phyloP scores from a whole-genome alignment of 2,797 vertebrate species.

The Cyclopterus lumpus region DNA sequence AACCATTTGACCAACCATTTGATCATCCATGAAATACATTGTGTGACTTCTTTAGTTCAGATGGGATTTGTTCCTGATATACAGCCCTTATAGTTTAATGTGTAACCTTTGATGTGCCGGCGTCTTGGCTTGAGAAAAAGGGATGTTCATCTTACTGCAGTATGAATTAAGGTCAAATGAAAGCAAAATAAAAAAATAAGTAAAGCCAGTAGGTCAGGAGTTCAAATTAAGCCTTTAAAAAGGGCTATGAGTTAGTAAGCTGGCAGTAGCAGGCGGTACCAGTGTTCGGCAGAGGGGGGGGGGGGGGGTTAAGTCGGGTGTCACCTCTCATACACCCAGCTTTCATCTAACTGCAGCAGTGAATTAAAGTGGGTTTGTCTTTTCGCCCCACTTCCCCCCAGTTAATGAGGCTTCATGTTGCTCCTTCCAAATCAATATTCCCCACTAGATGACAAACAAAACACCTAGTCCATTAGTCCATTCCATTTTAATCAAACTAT shows the following conservation, averaged over 20 bases:
- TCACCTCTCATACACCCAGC: constrained; percentile 14
- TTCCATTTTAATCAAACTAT: constrained; percentile 3
- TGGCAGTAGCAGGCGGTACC: constrained; percentile 39
- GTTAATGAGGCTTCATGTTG: constrained; percentile 34
- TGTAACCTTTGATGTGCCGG: constrained; percentile 31
- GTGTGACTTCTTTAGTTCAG: not conserved
- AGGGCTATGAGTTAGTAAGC: constrained; percentile 44
- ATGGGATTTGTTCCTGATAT: not conserved
- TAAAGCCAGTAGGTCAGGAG: constrained; percentile 31
- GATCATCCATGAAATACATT: not conserved
- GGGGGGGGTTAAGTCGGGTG: constrained; percentile 57
- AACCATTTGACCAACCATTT: not conserved
- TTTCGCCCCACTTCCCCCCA: not conserved
- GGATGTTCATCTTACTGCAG: constrained; percentile 15
- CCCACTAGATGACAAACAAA: constrained; percentile 1
- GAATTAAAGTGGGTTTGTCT: constrained; percentile 23
- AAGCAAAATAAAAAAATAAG: constrained; percentile 42
- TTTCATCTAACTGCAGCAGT: constrained; percentile 31
- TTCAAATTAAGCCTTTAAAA: constrained; percentile 50
- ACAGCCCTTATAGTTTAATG: constrained; percentile 42
- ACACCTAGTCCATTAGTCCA: not conserved
- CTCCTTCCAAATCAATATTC: constrained; percentile 31
- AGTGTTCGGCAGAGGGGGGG: constrained; percentile 17
- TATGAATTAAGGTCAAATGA: constrained; percentile 47
- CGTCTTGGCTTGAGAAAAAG: not conserved